These are phyloP conservation scores for Nothoprocta pentlandii DNA, from an alignment of 2,113 vertebrate species.

Conservation along the genomic window DNA sequence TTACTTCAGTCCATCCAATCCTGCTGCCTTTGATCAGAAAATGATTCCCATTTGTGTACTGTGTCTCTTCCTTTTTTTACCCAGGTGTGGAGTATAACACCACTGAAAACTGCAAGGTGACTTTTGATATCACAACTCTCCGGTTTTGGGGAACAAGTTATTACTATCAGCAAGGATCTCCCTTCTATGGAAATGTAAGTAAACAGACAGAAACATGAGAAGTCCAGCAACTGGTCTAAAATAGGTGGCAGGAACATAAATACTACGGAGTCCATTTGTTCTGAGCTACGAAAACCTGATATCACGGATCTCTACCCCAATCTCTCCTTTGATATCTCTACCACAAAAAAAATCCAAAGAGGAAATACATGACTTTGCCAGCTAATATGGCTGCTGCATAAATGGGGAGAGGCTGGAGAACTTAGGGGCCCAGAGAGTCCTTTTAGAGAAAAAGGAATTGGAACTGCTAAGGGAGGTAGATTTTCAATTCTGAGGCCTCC, in stretches of 20 bases:
- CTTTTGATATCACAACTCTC: conserved; percentile 38
- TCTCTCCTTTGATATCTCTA: neutral
- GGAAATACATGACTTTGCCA: neutral
- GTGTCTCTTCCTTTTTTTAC: neutral
- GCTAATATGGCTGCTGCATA: neutral
- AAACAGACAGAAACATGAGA: neutral
- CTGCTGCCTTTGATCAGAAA: neutral
- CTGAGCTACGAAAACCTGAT: neutral
- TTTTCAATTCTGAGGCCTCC: neutral
- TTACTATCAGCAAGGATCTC: conserved; percentile 67
- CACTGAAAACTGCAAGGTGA: conserved; percentile 45
- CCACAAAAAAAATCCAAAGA: neutral
- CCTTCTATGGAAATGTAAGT: conserved; percentile 67
- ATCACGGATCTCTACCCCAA: neutral
- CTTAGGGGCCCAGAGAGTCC: neutral
- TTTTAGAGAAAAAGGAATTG: neutral
- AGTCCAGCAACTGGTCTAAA: neutral
- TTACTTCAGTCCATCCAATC: neutral
- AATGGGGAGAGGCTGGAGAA: neutral
- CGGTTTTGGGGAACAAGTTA: conserved; percentile 33
- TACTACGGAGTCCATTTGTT: neutral
- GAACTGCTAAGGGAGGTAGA: neutral
- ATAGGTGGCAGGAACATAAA: neutral
- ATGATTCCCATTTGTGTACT: neutral
- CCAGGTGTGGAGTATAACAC: conserved; percentile 53